Percentiles rank a stretch among this genome's conserved stretches.
Evolutionary conservation across 2,113 vertebrate genomes (phyloP).

Genomic region (Cettia cetti): DNA sequence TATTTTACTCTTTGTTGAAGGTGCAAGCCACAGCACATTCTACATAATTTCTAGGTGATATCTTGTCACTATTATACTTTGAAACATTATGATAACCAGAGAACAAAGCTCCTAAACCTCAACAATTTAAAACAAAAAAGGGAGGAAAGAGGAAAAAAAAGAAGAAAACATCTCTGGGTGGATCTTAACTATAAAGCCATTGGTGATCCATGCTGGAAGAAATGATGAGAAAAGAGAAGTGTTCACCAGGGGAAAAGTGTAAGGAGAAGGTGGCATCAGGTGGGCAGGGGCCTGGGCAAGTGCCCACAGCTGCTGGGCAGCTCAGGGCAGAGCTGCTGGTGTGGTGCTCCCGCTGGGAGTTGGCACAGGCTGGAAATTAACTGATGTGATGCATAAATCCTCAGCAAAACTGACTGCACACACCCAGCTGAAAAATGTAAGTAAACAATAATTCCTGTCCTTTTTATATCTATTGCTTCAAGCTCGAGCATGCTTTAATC

Average conservation of each 20-base stretch:
- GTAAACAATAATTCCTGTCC: constrained; percentile 68
- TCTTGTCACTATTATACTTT: neutral
- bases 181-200: neutral
- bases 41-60: neutral
- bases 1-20: neutral
- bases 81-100: neutral
- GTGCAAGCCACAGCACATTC: neutral
- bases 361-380: constrained; percentile 44
- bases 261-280: rapidly evolving
- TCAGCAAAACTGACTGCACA: constrained; percentile 61
- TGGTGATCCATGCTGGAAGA: neutral
- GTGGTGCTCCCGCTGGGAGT: neutral
- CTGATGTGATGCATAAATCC: constrained; percentile 60
- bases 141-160: rapidly evolving
- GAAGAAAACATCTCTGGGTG: neutral
- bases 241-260: neutral
- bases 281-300: neutral
- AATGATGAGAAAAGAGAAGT: neutral
- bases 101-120: neutral
- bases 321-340: neutral
- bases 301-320: neutral
- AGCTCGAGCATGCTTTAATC: constrained; percentile 69
- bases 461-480: constrained; percentile 56
- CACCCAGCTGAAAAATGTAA: constrained; percentile 76
- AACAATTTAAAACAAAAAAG: neutral